Base-by-base conservation (phyloP, 2,113 vertebrate genomes). In the Paraplagusia blochii region DNA sequence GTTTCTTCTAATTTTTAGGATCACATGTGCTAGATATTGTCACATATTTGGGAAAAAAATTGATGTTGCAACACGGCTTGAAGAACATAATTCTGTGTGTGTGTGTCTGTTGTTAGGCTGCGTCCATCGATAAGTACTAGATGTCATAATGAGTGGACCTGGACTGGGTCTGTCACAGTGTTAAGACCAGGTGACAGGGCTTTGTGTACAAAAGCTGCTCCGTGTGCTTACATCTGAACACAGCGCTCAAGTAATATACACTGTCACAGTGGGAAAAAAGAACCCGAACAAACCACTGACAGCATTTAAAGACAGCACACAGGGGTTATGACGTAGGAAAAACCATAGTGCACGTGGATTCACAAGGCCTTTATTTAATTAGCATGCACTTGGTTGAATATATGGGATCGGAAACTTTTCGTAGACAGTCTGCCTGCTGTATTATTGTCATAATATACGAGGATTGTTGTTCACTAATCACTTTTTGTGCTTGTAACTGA, bases 131-230 rank as follows among this genome's bases (percentile, higher is more conserved):
- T 66, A 72, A 76, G 67, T 68, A 65, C 82, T 58, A 82, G 77
- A 65, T 84, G 84, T 69, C 74, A 67, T 71, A 70, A 60, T 79
- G 83, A 84, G 74, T 78, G 76, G 79, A 62, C 54, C 53, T 71
- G 48, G 70, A 67, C 53, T 64, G 53, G 67, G 54, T 69, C 58
- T 40, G 56, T 66, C 51, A 61, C 63, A 47, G 60, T 53, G 44
- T 17, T 38, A 38, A 22, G 69, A 69, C 64, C 63, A 60, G 66
- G 49, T 48, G 38, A 66, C 48, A 1, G 35, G 55, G 60, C 63
- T 77, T 69, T 79, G 79, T 84, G 79, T 83, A 79, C 75, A 80
- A 66, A 77, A 76, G 74, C 69, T 44, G 64, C 77, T 66, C 63
- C 8, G 45, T 47, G 58, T 80, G 73, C 75, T 79, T 81, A 72